A percentile compares a stretch with the other conserved stretches of the same genome.
Evolutionary conservation across 2,888 invertebrate species (phyloP).

Genomic region (Tiphia femorata): DNA sequence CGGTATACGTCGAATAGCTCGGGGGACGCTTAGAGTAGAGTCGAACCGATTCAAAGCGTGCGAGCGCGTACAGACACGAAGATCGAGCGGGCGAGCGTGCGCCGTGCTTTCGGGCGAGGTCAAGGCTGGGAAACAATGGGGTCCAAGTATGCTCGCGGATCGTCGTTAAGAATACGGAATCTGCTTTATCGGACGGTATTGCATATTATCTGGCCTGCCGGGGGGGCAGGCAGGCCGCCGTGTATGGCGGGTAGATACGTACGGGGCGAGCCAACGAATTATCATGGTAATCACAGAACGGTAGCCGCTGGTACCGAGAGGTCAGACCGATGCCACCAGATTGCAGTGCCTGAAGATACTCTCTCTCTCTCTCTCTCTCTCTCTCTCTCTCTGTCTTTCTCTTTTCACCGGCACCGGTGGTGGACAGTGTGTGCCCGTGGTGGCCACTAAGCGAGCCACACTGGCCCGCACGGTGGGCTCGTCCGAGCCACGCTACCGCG

Average conservation of each 20-base stretch:
- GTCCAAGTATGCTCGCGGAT: conserved; percentile 31
- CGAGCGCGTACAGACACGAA: neutral
- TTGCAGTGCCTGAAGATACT: conserved; percentile 39
- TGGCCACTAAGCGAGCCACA: too few species aligned
- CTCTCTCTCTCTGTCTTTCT: too few species aligned
- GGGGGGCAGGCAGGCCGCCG: conserved; percentile 26
- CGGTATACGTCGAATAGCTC: too few species aligned
- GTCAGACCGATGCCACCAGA: conserved; percentile 54
- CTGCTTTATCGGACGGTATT: conserved; percentile 45
- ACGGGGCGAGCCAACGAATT: conserved; percentile 52
- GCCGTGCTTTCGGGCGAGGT: conserved; percentile 37
- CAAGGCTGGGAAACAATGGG: conserved; percentile 44
- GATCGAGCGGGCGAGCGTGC: conserved; percentile 26
- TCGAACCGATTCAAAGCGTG: neutral
- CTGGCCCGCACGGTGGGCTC: too few species aligned
- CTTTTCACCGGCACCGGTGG: neutral
- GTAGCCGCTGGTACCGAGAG: conserved; percentile 48
- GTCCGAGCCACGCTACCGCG: conserved; percentile 28
- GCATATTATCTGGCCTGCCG: conserved; percentile 48
- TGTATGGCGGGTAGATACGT: too few species aligned
- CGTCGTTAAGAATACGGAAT: conserved; percentile 52
- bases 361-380: too few species aligned
- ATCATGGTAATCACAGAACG: conserved; percentile 59
- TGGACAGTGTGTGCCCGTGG: conserved; percentile 15
- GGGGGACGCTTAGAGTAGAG: too few species aligned